These are phyloP conservation scores for Scartelaos histophorus DNA, from an alignment of 2,113 vertebrate genomes.

Conservation along the genomic window DNA sequence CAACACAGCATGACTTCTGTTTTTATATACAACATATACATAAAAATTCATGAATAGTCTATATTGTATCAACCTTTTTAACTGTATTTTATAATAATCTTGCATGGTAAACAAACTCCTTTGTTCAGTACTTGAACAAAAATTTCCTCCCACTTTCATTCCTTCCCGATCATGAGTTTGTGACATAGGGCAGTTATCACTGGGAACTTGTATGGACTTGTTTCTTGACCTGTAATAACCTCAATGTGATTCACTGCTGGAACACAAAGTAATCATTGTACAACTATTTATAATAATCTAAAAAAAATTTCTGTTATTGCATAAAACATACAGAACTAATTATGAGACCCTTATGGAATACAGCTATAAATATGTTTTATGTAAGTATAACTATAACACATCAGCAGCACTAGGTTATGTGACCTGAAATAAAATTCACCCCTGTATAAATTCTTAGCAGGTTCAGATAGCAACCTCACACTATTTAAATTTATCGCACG, in stretches of 20 bases:
- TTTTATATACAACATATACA: not conserved
- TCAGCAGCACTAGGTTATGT: slow-evolving; percentile 18
- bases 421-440: not conserved
- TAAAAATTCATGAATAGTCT: slow-evolving; percentile 2
- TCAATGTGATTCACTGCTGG: slow-evolving; percentile 6
- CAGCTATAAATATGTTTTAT: not conserved
- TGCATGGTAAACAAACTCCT: slow-evolving; percentile 6
- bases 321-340: not conserved
- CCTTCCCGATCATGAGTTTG: slow-evolving; percentile 31
- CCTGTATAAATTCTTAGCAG: slow-evolving; percentile 3
- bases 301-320: not conserved
- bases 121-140: not conserved
- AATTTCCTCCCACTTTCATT: slow-evolving; percentile 4
- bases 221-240: slow-evolving; percentile 45
- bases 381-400: slow-evolving; percentile 3
- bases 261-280: not conserved
- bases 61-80: not conserved
- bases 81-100: not conserved
- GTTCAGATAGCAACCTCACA: slow-evolving; percentile 15
- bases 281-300: not conserved
- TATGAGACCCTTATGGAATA: not conserved
- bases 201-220: slow-evolving; percentile 38
- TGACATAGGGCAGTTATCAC: slow-evolving; percentile 30
- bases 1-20: not conserved
- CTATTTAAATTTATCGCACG: slow-evolving; percentile 50